A percentile compares a stretch with the other conserved stretches of the same genome.
These are phyloP conservation scores for Rhynchonycteris naso DNA, from an alignment of 2,797 vertebrate genomes.

Conservation along the genomic window DNA sequence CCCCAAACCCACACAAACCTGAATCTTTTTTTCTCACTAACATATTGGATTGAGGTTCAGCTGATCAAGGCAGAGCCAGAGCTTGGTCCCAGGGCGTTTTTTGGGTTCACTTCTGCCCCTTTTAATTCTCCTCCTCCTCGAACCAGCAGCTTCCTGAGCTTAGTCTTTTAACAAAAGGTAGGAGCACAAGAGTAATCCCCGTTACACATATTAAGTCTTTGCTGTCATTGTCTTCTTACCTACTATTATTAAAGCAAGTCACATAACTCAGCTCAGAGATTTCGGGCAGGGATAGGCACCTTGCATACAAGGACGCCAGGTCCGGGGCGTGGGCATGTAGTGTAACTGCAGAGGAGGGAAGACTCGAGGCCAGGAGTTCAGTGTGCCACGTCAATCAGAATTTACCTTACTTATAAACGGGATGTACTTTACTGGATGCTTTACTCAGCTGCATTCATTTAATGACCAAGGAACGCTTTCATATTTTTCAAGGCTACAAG, in stretches of 20 bases:
- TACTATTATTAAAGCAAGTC: not conserved
- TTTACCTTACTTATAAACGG: conserved; percentile 6
- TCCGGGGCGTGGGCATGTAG: not conserved
- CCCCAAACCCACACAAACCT: not conserved
- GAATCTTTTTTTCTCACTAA: not conserved
- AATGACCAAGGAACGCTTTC: not conserved
- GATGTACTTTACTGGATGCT: conserved; percentile 10
- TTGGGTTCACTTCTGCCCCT: not conserved
- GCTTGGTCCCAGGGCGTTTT: not conserved
- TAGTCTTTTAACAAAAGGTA: conserved; percentile 28
- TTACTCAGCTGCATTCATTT: not conserved
- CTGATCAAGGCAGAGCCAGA: not conserved
- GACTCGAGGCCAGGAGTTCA: not conserved
- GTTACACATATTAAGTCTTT: not conserved
- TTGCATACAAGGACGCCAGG: not conserved
- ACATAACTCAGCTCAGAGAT: not conserved
- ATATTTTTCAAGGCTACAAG: not conserved
- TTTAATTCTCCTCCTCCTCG: not conserved
- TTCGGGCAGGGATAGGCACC: not conserved
- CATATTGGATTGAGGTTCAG: not conserved
- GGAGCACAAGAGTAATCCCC: not conserved
- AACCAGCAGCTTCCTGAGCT: not conserved
- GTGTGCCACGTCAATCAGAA: not conserved
- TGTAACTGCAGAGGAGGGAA: not conserved
- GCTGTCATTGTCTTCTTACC: not conserved